A percentile compares a stretch with the other conserved stretches of the same genome.
phyloP scores from a whole-genome alignment of 2,888 invertebrate genomes.

The Drosophila tripunctata region DNA sequence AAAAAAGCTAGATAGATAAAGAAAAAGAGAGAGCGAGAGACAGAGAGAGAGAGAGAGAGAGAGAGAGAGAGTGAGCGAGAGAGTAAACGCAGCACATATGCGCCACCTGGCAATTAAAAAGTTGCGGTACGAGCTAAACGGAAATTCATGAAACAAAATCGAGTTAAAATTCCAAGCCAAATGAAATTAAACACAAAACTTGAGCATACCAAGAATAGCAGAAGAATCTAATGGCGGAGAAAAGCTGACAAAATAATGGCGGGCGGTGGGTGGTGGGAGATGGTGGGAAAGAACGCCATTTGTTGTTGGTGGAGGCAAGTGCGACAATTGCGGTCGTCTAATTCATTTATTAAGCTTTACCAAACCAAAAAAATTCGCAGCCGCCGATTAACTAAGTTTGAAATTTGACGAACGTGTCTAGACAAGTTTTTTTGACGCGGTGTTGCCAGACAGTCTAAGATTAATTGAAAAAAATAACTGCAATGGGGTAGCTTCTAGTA shows the following conservation, averaged over 20 bases:
- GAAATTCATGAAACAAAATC: conserved; percentile 47
- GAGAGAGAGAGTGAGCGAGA: background rate
- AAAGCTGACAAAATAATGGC: conserved; percentile 2
- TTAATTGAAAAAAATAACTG: no score
- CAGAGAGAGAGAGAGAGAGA: background rate
- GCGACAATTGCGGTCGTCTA: conserved; percentile 36
- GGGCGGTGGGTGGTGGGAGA: background rate
- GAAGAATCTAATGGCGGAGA: background rate
- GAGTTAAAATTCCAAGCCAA: conserved; percentile 60
- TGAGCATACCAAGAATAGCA: conserved; percentile 16
- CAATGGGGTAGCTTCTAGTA: background rate
- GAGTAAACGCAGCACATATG: background rate
- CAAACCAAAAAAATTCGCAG: conserved; percentile 52
- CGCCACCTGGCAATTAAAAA: conserved; percentile 67
- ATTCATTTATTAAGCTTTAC: conserved; percentile 57
- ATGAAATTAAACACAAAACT: conserved; percentile 68
- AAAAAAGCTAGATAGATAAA: background rate
- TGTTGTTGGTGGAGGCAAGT: background rate
- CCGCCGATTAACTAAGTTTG: conserved; percentile 43
- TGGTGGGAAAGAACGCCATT: conserved; percentile 11
- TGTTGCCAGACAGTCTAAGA: conserved; percentile 4
- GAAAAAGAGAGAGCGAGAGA: background rate
- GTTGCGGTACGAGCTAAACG: conserved; percentile 58
- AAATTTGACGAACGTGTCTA: conserved; percentile 18
- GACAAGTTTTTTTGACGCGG: conserved; percentile 36